Evolutionary conservation across 53 echinoderm and acorn worm genomes (phyloP).

Genomic region (Holothuria leucospilota): DNA sequence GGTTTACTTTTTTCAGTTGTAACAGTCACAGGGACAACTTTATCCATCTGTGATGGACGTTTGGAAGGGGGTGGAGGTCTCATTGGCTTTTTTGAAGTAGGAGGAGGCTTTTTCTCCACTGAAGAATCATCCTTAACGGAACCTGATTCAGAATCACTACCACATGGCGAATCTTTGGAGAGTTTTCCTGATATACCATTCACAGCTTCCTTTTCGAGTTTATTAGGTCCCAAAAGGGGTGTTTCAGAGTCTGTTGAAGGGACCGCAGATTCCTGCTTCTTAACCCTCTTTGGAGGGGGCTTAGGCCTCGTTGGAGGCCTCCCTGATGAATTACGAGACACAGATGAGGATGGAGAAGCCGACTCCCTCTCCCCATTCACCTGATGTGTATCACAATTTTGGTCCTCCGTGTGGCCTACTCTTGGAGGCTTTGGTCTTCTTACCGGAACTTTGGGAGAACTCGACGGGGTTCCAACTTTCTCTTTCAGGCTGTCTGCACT

Average conservation of each 20-base stretch:
- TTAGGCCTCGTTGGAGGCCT: constrained; percentile 11
- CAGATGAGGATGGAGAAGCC: background rate
- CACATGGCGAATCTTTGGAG: too few species aligned
- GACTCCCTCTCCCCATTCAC: background rate
- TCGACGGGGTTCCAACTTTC: background rate
- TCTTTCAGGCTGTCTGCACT: background rate
- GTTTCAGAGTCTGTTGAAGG: background rate
- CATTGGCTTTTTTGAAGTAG: constrained; percentile 38
- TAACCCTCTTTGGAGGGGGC: constrained; percentile 1
- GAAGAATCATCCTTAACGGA: too few species aligned
- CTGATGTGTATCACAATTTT: background rate
- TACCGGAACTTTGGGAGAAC: constrained; percentile 7
- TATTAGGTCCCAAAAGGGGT: background rate
- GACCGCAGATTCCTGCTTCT: background rate
- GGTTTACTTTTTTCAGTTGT: background rate
- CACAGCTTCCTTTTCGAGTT: background rate
- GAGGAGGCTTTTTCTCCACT: background rate
- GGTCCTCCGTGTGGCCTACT: background rate
- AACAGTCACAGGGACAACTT: background rate
- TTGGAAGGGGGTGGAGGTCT: constrained; percentile 65
- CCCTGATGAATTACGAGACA: constrained; percentile 8
- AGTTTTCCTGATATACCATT: background rate
- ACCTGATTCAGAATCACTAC: too few species aligned
- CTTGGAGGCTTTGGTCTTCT: constrained; percentile 4
- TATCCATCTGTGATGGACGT: constrained; percentile 7